Conservation (phyloP, 2,113 vertebrate species). For the Urocynchramus pylzowi region DNA sequence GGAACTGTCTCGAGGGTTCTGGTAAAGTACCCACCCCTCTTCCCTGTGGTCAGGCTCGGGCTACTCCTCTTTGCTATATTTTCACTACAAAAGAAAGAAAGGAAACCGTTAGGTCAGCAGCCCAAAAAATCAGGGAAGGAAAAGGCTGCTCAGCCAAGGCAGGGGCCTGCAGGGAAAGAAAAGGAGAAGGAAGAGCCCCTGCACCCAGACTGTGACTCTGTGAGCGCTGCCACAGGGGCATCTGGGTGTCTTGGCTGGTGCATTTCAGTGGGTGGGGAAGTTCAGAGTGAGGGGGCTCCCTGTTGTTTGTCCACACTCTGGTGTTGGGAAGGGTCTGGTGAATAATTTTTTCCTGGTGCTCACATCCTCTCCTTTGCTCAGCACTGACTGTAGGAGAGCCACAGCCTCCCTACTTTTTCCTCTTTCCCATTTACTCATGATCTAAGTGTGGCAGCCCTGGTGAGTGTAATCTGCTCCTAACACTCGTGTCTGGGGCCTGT, state of each 20-base stretch:
- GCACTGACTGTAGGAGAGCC: background rate
- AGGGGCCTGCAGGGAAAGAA: background rate
- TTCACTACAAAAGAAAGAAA: background rate
- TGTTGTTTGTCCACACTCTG: background rate
- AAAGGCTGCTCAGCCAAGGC: background rate
- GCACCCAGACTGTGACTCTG: background rate
- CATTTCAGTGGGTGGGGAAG: background rate
- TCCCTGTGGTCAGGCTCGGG: background rate
- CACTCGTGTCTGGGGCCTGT: background rate
- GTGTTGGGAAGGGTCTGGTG: background rate
- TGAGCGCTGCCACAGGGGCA: background rate
- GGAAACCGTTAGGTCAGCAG: background rate
- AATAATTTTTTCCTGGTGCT: background rate
- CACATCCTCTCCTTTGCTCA: background rate
- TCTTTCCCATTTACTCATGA: background rate
- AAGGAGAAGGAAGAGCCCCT: slow-evolving; percentile 47
- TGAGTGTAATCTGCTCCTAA: background rate
- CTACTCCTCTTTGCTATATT: background rate
- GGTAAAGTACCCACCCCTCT: background rate
- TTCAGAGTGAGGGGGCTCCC: background rate
- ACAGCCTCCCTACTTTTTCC: background rate
- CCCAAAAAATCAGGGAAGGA: slow-evolving; percentile 13
- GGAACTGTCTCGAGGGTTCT: background rate
- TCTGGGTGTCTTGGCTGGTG: background rate
- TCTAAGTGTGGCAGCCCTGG: background rate